phyloP scores from a whole-genome alignment of 2,113 vertebrate species.

The Corynorhinus townsendii region DNA sequence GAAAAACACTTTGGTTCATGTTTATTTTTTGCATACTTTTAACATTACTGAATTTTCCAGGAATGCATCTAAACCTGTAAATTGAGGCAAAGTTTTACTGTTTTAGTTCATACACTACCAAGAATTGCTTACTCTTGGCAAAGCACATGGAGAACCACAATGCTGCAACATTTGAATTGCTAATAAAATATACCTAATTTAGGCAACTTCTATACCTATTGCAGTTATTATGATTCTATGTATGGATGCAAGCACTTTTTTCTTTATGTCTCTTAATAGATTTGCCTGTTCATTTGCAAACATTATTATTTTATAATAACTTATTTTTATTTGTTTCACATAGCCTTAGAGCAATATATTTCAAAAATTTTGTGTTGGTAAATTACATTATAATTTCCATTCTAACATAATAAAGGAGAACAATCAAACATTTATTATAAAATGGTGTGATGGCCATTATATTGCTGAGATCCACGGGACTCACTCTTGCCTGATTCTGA shows the following conservation, averaged over 20 bases:
- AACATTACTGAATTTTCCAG: neutral
- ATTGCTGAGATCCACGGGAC: rapidly evolving
- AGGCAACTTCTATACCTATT: neutral
- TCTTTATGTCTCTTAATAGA: neutral
- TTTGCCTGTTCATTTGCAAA: neutral
- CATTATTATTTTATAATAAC: neutral
- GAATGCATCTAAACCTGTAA: neutral
- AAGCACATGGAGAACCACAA: neutral
- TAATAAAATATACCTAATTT: neutral
- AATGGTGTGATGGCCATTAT: neutral
- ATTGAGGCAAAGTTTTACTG: neutral
- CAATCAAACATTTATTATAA: neutral
- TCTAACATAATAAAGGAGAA: neutral
- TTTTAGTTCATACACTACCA: neutral
- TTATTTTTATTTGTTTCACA: neutral
- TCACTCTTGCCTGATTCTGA: neutral
- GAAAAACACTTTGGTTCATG: neutral
- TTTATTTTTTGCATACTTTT: neutral
- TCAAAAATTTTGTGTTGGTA: neutral
- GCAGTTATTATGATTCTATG: neutral
- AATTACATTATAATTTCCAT: neutral
- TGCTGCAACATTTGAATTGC: neutral
- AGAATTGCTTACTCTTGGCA: neutral
- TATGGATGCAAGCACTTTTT: neutral
- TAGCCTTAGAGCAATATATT: neutral